Base-by-base conservation (phyloP, 1,140 invertebrate species). In the Drosophila repleta region DNA sequence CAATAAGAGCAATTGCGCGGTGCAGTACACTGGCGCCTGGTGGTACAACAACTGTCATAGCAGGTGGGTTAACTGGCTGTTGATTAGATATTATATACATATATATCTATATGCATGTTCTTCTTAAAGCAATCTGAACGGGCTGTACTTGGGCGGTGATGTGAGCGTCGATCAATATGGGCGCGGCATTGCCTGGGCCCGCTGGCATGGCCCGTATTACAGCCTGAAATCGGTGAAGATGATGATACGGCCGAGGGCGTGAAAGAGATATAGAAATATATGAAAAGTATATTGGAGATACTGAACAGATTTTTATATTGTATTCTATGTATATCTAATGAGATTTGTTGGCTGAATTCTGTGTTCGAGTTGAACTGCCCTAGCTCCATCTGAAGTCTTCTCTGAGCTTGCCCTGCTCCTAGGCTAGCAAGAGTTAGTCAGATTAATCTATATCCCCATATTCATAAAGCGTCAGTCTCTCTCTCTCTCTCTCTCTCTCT, bases 111-210 rank as follows among this genome's bases (percentile, higher is more conserved):
- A 6, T 0, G 15, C 15, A n/a, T n/a, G n/a, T n/a, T n/a, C 5
- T 17, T 17, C n/a, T 4, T 15, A 7, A 43, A 71, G 68, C 15
- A 65, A 71, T 65, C 37, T 65, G 13, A 71, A 71, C 21, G 68
- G 68, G 21, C 53, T 71, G 8, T 65, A 65, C 26, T 51, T 71
- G 4, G 37, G 51, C 6, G 68, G 68, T 1, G 46, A 58, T 0
- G 11, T 0, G 2, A 0, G 0, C 4, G 21, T 24, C 21, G n/a
- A 29, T 10, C 51, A 57, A 20, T 35, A 20, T 1, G 53, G 26
- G 4, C 51, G 60, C 2, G 67, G 68, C 7, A 45, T 58, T 8
- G 37, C 24, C 6, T 71, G 68, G 68, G 4, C 57, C 32, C 15
- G 45, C 26, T 4, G 62, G 68, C 37, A 26, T 39, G 39, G 39